phyloP scores from a whole-genome alignment of 1,140 invertebrate genomes.

The Drosophila littoralis region DNA sequence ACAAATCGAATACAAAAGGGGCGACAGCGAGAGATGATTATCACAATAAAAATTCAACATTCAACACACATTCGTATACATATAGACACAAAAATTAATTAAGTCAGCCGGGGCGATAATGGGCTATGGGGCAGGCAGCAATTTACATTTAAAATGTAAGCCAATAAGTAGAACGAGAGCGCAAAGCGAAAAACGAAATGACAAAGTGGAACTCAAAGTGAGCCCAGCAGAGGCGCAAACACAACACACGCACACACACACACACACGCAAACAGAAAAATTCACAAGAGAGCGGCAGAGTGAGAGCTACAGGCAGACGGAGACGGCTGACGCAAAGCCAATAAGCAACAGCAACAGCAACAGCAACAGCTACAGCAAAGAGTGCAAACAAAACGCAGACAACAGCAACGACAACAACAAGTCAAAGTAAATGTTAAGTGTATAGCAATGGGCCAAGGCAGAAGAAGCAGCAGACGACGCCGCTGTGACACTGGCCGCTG shows the following conservation, averaged over 20 bases:
- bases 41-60: conserved; percentile 17
- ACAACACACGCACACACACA: not conserved
- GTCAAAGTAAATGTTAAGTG: conserved; percentile 41
- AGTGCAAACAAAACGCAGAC: conserved; percentile 36
- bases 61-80: conserved; percentile 18
- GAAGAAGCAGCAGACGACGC: conserved; percentile 4
- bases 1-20: conserved; percentile 15
- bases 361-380: conserved; percentile 19
- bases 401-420: conserved; percentile 34
- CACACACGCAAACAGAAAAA: conserved; percentile 7
- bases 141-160: conserved; percentile 69
- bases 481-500: conserved; percentile 2
- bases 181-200: conserved; percentile 38
- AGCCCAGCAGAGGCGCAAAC: conserved; percentile 2
- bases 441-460: conserved; percentile 22
- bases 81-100: conserved; percentile 56
- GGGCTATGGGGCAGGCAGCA: conserved; percentile 30
- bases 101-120: conserved; percentile 52
- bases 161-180: conserved; percentile 49
- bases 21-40: conserved; percentile 11
- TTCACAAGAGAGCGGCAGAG: conserved; percentile 1
- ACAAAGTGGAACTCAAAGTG: conserved; percentile 25
- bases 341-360: conserved; percentile 34
- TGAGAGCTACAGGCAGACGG: conserved; percentile 8
- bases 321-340: conserved; percentile 40